phyloP scores from a whole-genome alignment of 2,113 vertebrate genomes.

The Craseonycteris thonglongyai region DNA sequence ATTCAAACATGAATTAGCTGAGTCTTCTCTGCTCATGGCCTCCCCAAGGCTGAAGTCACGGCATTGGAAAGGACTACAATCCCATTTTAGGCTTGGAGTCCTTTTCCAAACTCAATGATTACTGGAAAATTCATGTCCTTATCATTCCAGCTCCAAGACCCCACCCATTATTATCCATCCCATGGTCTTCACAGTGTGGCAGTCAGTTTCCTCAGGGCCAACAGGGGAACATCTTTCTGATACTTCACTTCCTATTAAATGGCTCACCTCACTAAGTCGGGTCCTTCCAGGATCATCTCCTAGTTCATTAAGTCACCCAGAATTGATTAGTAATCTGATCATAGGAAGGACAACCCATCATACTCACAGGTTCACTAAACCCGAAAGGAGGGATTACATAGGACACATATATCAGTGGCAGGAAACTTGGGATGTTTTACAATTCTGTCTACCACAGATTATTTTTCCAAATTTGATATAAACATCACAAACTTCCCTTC shows the following conservation, averaged over 20 bases:
- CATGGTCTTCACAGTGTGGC: background rate
- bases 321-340: background rate
- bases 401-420: background rate
- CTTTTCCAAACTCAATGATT: background rate
- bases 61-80: background rate
- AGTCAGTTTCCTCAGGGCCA: background rate
- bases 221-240: background rate
- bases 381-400: background rate
- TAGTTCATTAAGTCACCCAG: background rate
- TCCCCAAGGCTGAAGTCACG: background rate
- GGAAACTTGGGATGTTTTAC: background rate
- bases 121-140: background rate
- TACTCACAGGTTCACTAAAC: background rate
- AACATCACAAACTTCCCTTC: background rate
- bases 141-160: background rate
- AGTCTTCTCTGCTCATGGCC: background rate
- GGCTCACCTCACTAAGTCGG: background rate
- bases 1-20: background rate
- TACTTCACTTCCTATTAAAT: background rate
- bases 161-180: background rate
- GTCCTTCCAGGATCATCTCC: background rate
- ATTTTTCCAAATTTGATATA: background rate
- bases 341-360: background rate
- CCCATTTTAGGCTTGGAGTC: background rate
- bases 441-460: background rate